Conservation (phyloP, 2,113 vertebrate genomes). For the Marmota monax region DNA sequence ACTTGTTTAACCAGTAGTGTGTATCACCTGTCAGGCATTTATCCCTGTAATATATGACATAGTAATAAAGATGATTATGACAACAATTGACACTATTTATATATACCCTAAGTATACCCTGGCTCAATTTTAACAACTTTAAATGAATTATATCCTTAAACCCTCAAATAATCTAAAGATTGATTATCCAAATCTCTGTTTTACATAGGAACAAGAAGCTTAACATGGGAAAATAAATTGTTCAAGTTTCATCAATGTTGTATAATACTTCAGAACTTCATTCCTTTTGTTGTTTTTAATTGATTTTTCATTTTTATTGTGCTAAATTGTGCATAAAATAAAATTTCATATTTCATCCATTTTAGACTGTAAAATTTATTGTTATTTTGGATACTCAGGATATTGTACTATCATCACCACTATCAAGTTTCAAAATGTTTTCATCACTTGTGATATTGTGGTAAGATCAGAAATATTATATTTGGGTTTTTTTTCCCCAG, state of each 20-base stretch:
- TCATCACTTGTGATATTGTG: neutral
- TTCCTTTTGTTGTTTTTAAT: neutral
- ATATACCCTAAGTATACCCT: neutral
- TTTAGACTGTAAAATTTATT: neutral
- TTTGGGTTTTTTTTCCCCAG: neutral
- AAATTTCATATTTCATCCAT: neutral
- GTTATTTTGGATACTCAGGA: neutral
- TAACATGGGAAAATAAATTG: neutral
- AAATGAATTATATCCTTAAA: neutral
- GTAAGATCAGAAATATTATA: neutral
- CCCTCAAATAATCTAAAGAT: neutral
- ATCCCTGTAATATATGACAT: neutral
- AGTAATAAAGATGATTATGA: neutral
- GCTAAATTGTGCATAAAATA: neutral
- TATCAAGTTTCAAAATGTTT: neutral
- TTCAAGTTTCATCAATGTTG: neutral
- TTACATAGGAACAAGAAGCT: neutral
- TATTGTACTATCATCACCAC: neutral
- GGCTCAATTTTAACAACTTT: constrained; percentile 2
- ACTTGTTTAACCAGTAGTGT: neutral
- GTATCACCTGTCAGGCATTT: neutral
- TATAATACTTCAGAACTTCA: neutral
- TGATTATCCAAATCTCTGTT: neutral
- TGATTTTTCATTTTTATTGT: neutral
- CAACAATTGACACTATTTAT: constrained; percentile 7